These are phyloP conservation scores for Megamerina dolium DNA, from an alignment of 2,888 invertebrate genomes.

Conservation along the genomic window DNA sequence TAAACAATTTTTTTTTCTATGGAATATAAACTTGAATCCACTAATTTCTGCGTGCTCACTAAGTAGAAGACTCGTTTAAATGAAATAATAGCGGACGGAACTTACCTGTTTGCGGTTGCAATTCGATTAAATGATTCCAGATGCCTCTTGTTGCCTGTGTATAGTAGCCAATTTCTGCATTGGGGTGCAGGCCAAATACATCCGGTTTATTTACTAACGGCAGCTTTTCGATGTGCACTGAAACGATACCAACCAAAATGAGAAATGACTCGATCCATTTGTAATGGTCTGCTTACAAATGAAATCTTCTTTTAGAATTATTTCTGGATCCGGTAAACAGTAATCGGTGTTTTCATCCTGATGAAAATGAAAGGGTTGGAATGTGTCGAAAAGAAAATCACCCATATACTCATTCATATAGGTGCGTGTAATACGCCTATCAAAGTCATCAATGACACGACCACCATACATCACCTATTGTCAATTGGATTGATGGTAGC, in stretches of 20 bases:
- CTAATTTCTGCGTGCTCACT: too few species aligned
- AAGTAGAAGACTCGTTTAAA: too few species aligned
- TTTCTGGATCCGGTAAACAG: conserved; percentile 60
- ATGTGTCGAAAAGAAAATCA: conserved; percentile 85
- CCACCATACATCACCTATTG: conserved; percentile 93
- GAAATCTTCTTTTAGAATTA: conserved; percentile 61
- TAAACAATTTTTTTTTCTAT: too few species aligned
- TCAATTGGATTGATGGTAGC: background rate
- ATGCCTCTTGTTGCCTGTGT: conserved; percentile 80
- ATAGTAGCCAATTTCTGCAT: conserved; percentile 92
- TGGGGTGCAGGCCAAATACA: conserved; percentile 89
- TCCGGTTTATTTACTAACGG: conserved; percentile 82
- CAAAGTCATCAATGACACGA: conserved; percentile 85
- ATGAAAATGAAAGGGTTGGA: conserved; percentile 89
- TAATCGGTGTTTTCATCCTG: conserved; percentile 69
- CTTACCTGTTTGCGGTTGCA: conserved; percentile 84
- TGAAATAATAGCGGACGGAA: too few species aligned
- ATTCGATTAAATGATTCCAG: conserved; percentile 78
- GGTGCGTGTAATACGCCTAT: conserved; percentile 75
- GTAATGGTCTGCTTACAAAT: conserved; percentile 53
- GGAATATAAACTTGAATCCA: too few species aligned
- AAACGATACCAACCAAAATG: background rate
- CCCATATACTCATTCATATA: conserved; percentile 95
- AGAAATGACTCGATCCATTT: background rate
- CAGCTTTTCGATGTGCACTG: conserved; percentile 72